These are phyloP conservation scores for Acipenser oxyrinchus DNA, from an alignment of 2,797 vertebrate genomes.

Conservation along the genomic window DNA sequence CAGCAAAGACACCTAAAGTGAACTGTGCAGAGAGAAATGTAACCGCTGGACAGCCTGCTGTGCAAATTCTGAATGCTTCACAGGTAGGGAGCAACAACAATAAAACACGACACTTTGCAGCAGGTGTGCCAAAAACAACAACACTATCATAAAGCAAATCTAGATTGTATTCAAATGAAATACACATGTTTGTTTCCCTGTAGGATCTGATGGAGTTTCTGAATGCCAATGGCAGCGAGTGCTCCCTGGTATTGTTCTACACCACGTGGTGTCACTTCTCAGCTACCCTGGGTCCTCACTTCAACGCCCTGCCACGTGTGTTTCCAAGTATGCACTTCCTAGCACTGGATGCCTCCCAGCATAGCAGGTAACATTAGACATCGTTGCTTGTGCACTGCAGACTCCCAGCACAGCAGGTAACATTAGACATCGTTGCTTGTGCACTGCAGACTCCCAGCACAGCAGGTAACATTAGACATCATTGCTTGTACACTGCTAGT, in stretches of 20 bases:
- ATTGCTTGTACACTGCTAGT: constrained; percentile 5
- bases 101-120: too few relatives aligned
- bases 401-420: constrained; percentile 71
- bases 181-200: constrained; percentile 10
- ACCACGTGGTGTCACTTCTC: constrained; percentile 94
- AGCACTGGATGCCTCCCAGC: constrained; percentile 90
- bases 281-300: constrained; percentile 83
- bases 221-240: constrained; percentile 83
- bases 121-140: too few relatives aligned
- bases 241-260: constrained; percentile 87
- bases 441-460: too few relatives aligned
- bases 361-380: constrained; percentile 25
- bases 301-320: constrained; percentile 83
- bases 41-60: constrained; percentile 53
- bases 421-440: too few relatives aligned
- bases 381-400: constrained; percentile 23
- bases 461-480: too few relatives aligned
- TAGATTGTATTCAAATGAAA: too few relatives aligned
- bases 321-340: constrained; percentile 88
- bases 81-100: constrained; percentile 58
- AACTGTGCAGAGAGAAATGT: constrained; percentile 80
- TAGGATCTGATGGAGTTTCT: constrained; percentile 95
- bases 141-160: too few relatives aligned
- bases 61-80: constrained; percentile 81
- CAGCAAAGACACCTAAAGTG: constrained; percentile 76